Evolutionary conservation across 2,797 vertebrate species (phyloP).

Genomic region (Pristis pectinata): DNA sequence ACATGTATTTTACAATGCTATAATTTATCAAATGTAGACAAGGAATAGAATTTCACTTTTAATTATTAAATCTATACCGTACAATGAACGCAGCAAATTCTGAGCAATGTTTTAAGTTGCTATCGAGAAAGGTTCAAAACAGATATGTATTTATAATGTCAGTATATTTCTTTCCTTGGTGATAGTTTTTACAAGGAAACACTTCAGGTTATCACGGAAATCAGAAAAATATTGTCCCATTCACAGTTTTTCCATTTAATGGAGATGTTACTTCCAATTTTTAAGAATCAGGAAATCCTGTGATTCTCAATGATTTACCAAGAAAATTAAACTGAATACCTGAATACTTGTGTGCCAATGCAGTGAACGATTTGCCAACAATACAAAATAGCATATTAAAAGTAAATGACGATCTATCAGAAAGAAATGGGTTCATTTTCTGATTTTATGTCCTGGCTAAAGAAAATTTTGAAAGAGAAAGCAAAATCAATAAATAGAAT

Average conservation of each 20-base stretch:
- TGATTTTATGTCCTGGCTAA: slow-evolving; percentile 14
- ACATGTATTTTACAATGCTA: neutral
- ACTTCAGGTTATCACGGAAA: neutral
- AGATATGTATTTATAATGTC: neutral
- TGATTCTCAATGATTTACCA: neutral
- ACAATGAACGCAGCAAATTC: neutral
- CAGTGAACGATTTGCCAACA: neutral
- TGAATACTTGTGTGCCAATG: neutral
- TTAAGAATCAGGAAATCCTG: neutral
- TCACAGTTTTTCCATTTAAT: neutral
- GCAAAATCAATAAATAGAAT: slow-evolving; percentile 29
- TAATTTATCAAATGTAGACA: neutral
- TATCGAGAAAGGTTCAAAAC: neutral
- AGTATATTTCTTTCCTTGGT: neutral
- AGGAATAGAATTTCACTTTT: neutral
- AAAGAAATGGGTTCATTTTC: slow-evolving; percentile 21
- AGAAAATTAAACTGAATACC: neutral
- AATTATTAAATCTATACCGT: neutral
- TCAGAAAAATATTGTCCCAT: neutral
- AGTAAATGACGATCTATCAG: neutral
- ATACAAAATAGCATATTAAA: neutral
- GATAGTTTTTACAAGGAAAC: neutral
- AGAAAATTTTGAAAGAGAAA: slow-evolving; percentile 13
- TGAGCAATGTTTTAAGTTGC: neutral
- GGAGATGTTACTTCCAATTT: neutral